A percentile compares a stretch with the other conserved stretches of the same genome.
phyloP scores from a whole-genome alignment of 2,888 invertebrate genomes.

The Euplagia quadripunctaria region DNA sequence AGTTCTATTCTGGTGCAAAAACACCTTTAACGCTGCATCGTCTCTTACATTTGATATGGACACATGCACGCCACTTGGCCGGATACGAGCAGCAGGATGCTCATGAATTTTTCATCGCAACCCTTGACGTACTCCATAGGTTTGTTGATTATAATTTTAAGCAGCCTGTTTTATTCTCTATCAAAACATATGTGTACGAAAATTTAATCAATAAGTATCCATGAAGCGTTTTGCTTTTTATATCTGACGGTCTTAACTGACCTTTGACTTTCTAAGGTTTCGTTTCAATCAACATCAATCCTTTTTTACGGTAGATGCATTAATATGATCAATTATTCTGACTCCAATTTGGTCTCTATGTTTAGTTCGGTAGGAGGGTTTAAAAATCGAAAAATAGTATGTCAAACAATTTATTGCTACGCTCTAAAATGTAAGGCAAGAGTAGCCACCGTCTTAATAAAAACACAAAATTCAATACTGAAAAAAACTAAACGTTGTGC shows the following conservation, averaged over 20 bases:
- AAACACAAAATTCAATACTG: background rate
- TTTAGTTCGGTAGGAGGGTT: background rate
- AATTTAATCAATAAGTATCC: background rate
- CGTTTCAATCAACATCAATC: background rate
- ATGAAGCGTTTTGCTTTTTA: background rate
- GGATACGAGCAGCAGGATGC: slow-evolving; percentile 99
- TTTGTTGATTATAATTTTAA: slow-evolving; percentile 42
- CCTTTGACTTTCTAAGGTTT: slow-evolving; percentile 1
- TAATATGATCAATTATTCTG: background rate
- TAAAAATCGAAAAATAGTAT: background rate
- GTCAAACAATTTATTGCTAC: background rate
- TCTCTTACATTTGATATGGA: slow-evolving; percentile 97
- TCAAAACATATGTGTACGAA: background rate
- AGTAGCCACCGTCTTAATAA: background rate
- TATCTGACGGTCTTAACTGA: background rate
- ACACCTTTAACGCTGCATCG: slow-evolving; percentile 96
- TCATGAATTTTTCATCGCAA: slow-evolving; percentile 99
- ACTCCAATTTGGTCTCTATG: background rate
- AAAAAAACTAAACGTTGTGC: background rate
- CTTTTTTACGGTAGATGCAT: background rate
- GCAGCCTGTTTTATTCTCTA: background rate
- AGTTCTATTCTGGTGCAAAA: slow-evolving; percentile 97
- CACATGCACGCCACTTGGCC: slow-evolving; percentile 97
- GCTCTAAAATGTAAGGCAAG: background rate
- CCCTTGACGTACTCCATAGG: slow-evolving; percentile 96